These are phyloP conservation scores for Cyanistes caeruleus DNA, from an alignment of 2,113 vertebrate genomes.

Conservation along the genomic window DNA sequence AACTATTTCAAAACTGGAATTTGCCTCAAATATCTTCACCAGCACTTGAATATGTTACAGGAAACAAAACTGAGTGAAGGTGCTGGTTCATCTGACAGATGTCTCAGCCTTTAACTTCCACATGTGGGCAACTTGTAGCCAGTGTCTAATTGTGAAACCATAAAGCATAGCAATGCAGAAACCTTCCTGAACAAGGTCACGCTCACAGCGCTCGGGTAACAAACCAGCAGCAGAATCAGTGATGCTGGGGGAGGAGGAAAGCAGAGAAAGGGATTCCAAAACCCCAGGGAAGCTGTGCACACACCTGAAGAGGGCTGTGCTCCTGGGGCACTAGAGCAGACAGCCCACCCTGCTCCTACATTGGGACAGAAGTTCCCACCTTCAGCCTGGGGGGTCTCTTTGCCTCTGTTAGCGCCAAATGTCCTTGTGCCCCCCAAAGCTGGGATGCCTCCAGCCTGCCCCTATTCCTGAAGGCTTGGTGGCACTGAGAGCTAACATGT, in stretches of 20 bases:
- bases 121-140: not conserved
- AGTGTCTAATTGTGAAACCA: slow-evolving; percentile 39
- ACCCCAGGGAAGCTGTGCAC: not conserved
- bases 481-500: accelerated
- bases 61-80: not conserved
- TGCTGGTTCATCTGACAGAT: not conserved
- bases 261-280: not conserved
- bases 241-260: not conserved
- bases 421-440: accelerated
- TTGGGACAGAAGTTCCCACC: not conserved
- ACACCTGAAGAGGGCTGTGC: not conserved
- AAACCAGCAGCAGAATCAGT: accelerated
- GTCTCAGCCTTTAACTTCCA: not conserved
- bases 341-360: accelerated
- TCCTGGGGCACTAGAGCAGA: accelerated
- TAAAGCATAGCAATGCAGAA: slow-evolving; percentile 42
- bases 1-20: not conserved
- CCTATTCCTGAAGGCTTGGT: not conserved
- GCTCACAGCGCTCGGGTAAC: not conserved
- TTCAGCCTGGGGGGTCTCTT: not conserved
- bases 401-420: accelerated
- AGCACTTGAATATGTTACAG: not conserved
- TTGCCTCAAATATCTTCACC: not conserved
- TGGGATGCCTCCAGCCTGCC: not conserved
- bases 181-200: slow-evolving; percentile 19